phyloP scores from a whole-genome alignment of 2,797 vertebrate species.

The Pelodytes ibericus region DNA sequence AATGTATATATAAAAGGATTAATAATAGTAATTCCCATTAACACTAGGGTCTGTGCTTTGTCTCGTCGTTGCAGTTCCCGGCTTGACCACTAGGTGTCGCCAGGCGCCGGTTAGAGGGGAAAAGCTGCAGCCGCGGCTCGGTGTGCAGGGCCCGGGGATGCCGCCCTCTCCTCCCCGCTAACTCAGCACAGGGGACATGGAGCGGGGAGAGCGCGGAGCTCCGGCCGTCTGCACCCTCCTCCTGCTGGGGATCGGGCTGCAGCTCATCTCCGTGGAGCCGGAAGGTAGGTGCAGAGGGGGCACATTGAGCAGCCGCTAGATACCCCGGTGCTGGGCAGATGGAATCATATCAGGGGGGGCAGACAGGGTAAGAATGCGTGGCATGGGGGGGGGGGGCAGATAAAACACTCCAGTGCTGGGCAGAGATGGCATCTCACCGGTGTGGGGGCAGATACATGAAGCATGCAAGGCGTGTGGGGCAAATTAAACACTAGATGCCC shows the following conservation, averaged over 20 bases:
- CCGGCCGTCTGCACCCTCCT: conserved; percentile 52
- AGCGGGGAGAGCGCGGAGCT: conserved; percentile 23
- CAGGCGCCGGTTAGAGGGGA: conserved; percentile 2
- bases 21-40: no score
- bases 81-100: conserved; percentile 21
- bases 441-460: no score
- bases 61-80: conserved; percentile 13
- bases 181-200: conserved; percentile 36
- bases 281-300: conserved; percentile 6
- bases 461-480: no score
- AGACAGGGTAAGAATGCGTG: neutral
- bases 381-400: neutral
- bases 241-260: conserved; percentile 44
- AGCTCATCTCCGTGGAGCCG: conserved; percentile 14
- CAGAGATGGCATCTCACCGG: no score
- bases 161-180: conserved; percentile 40
- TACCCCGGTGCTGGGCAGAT: neutral
- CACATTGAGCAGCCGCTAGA: neutral
- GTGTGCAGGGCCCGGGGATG: conserved; percentile 41
- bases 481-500: no score
- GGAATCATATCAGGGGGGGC: neutral
- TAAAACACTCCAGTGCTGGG: no score
- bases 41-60: conserved; percentile 14
- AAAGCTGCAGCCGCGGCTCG: conserved; percentile 22
- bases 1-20: no score